Percentiles rank a stretch among this genome's conserved stretches.
Evolutionary conservation across 2,113 vertebrate genomes (phyloP).

Genomic region (Ctenodactylus gundi): DNA sequence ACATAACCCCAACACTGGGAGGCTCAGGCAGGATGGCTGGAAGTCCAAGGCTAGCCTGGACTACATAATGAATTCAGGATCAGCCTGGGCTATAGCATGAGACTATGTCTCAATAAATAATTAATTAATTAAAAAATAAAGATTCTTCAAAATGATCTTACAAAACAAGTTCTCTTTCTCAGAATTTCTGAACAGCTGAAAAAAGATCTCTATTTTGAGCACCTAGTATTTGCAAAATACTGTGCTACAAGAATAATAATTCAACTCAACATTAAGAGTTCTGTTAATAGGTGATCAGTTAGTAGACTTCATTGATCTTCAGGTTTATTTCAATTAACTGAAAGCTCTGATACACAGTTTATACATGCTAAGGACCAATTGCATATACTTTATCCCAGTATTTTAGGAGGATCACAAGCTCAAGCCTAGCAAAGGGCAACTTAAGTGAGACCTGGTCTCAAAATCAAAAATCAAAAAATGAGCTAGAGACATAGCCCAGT

Average conservation of each 20-base stretch:
- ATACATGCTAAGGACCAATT: neutral
- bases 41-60: too few relatives aligned
- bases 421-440: too few relatives aligned
- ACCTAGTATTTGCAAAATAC: neutral
- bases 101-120: too few relatives aligned
- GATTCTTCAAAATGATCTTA: constrained; percentile 15
- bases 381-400: neutral
- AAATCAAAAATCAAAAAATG: too few relatives aligned
- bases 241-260: neutral
- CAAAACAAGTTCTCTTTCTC: neutral
- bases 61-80: too few relatives aligned
- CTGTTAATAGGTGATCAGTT: neutral
- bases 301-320: constrained; percentile 1
- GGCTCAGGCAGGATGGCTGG: too few relatives aligned
- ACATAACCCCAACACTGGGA: too few relatives aligned
- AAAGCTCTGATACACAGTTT: neutral
- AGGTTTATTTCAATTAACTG: neutral
- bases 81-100: too few relatives aligned
- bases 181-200: constrained; percentile 36
- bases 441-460: too few relatives aligned
- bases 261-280: neutral
- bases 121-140: too few relatives aligned
- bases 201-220: neutral
- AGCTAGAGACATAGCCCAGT: too few relatives aligned
- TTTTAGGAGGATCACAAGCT: too few relatives aligned